Evolutionary conservation across 2,888 invertebrate species (phyloP).

Genomic region (Plagodis pulveraria): DNA sequence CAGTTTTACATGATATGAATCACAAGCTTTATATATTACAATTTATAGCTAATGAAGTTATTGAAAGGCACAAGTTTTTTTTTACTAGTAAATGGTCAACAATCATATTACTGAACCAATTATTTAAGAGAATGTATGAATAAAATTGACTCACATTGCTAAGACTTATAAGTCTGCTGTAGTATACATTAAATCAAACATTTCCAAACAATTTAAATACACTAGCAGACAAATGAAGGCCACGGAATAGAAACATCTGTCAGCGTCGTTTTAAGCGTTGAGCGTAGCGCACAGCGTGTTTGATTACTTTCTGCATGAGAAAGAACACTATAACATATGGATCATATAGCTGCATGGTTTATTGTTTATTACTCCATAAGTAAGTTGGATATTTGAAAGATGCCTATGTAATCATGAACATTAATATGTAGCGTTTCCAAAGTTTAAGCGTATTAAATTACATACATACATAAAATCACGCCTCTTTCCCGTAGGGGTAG

Average conservation of each 20-base stretch:
- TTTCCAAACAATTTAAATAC: neutral
- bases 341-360: too few relatives aligned
- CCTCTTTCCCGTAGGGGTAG: too few relatives aligned
- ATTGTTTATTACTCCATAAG: too few relatives aligned
- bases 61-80: slow-evolving; percentile 49
- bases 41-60: slow-evolving; percentile 35
- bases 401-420: too few relatives aligned
- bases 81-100: slow-evolving; percentile 1
- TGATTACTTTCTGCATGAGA: too few relatives aligned
- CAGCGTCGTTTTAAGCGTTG: neutral
- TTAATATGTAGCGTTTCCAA: too few relatives aligned
- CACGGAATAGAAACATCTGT: neutral
- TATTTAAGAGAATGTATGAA: neutral
- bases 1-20: slow-evolving; percentile 46
- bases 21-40: slow-evolving; percentile 41
- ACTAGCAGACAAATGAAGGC: neutral
- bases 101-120: neutral
- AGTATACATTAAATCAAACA: neutral
- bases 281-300: slow-evolving; percentile 1
- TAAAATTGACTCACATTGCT: slow-evolving; percentile 9
- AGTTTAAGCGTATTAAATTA: too few relatives aligned
- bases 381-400: too few relatives aligned
- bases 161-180: neutral
- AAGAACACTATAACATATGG: too few relatives aligned
- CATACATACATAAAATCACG: too few relatives aligned